Conservation (phyloP, 2,113 vertebrate species). For the Psittacula cyanocephala region DNA sequence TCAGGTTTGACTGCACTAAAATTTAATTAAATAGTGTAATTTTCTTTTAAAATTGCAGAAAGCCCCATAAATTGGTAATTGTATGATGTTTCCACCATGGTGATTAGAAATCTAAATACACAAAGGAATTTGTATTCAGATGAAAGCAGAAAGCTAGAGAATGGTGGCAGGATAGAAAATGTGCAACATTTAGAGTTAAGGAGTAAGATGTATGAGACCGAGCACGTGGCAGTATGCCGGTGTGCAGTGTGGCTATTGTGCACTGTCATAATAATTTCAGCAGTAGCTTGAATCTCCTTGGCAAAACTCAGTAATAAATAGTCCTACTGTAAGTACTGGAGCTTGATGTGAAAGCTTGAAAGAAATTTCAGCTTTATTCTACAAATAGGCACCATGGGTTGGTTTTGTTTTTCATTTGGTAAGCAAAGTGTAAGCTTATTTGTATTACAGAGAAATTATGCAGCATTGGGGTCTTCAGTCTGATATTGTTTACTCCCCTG, state of each 20-base stretch:
- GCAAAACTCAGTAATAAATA: background rate
- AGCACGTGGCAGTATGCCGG: accelerated
- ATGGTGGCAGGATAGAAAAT: background rate
- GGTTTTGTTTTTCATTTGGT: background rate
- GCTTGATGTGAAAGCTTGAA: background rate
- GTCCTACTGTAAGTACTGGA: accelerated
- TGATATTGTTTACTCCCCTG: background rate
- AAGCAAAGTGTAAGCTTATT: background rate
- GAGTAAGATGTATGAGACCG: background rate
- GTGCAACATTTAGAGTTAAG: background rate
- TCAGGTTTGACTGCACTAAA: conserved; percentile 27
- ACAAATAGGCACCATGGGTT: background rate
- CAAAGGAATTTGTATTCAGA: background rate
- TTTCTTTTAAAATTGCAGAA: conserved; percentile 19
- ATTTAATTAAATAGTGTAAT: conserved; percentile 8
- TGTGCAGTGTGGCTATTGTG: accelerated
- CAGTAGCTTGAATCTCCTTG: background rate
- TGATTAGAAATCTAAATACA: background rate
- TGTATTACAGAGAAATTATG: background rate
- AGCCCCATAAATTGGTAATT: background rate
- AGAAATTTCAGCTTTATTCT: background rate
- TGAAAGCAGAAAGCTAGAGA: background rate
- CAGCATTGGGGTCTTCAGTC: background rate
- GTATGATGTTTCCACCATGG: background rate
- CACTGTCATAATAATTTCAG: accelerated